phyloP scores from a whole-genome alignment of 2,888 invertebrate genomes.

The Dendrolimus houi region DNA sequence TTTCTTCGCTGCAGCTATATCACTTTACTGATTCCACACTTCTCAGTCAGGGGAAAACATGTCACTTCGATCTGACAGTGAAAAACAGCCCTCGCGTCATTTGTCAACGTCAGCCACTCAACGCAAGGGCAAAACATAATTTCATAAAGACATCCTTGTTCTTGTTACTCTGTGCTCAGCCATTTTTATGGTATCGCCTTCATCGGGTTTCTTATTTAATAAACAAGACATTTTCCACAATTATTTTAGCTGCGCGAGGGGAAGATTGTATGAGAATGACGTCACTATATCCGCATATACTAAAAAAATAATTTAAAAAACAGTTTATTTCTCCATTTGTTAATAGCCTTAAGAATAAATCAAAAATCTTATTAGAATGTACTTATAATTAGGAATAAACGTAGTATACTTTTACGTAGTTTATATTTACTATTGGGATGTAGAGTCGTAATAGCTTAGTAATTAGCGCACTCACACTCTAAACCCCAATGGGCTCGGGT shows the following conservation, averaged over 20 bases:
- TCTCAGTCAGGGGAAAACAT: conserved; percentile 58
- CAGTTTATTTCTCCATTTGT: too few species aligned
- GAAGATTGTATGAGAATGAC: neutral
- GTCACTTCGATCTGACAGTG: conserved; percentile 71
- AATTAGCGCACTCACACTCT: too few species aligned
- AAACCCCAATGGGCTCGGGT: too few species aligned
- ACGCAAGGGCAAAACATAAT: conserved; percentile 64
- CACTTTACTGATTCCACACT: conserved; percentile 56
- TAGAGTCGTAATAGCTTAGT: too few species aligned
- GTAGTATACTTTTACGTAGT: too few species aligned
- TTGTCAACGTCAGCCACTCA: conserved; percentile 70
- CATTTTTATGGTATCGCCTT: conserved; percentile 36
- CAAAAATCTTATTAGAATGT: too few species aligned
- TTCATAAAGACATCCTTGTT: conserved; percentile 70
- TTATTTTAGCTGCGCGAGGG: conserved; percentile 6
- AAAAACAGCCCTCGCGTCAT: conserved; percentile 66
- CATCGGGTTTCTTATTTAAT: conserved; percentile 37
- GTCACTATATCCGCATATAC: too few species aligned
- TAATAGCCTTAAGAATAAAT: too few species aligned
- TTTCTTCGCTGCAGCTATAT: conserved; percentile 27
- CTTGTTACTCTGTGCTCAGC: conserved; percentile 48
- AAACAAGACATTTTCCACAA: conserved; percentile 10
- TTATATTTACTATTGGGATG: too few species aligned
- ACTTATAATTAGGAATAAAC: too few species aligned
- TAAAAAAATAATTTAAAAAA: too few species aligned